A percentile compares a stretch with the other conserved stretches of the same genome.
Conservation (phyloP, 2,888 invertebrate species). For the Galerucella pusilla region DNA sequence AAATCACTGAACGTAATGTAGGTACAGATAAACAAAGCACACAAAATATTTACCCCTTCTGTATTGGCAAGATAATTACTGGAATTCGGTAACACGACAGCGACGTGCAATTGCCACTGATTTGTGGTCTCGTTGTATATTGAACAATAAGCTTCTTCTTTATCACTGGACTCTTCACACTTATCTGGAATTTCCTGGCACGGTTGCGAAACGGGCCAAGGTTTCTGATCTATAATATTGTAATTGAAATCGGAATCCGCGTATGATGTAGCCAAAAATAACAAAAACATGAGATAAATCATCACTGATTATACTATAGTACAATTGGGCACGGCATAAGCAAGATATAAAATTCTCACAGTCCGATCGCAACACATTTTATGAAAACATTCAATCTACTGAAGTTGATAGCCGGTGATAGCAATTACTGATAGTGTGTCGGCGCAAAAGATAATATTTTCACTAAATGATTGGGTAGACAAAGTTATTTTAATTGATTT, state of each 20-base stretch:
- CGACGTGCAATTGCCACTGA: slow-evolving; percentile 73
- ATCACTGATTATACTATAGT: slow-evolving; percentile 44
- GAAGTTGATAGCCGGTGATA: slow-evolving; percentile 56
- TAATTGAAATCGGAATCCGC: slow-evolving; percentile 47
- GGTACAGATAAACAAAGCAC: slow-evolving; percentile 5
- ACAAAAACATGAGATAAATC: slow-evolving; percentile 43
- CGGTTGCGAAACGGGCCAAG: slow-evolving; percentile 46
- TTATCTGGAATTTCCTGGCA: slow-evolving; percentile 35
- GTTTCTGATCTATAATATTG: slow-evolving; percentile 45
- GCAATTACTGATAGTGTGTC: slow-evolving; percentile 61
- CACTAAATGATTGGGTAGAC: slow-evolving; percentile 48
- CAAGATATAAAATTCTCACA: slow-evolving; percentile 43
- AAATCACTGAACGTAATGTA: background rate
- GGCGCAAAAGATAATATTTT: slow-evolving; percentile 51
- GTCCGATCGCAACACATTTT: slow-evolving; percentile 54
- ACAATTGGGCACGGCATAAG: slow-evolving; percentile 43
- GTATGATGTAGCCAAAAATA: slow-evolving; percentile 41
- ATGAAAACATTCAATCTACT: slow-evolving; percentile 54
- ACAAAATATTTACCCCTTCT: slow-evolving; percentile 60
- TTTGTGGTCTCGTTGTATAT: slow-evolving; percentile 61
- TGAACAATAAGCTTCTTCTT: slow-evolving; percentile 34
- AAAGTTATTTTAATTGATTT: slow-evolving; percentile 44
- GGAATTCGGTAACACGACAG: slow-evolving; percentile 73
- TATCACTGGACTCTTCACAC: slow-evolving; percentile 26
- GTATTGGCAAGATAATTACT: slow-evolving; percentile 68